A percentile compares a stretch with the other conserved stretches of the same genome.
Conservation (phyloP, 2,797 vertebrate genomes). For the Oreochromis grahami region DNA sequence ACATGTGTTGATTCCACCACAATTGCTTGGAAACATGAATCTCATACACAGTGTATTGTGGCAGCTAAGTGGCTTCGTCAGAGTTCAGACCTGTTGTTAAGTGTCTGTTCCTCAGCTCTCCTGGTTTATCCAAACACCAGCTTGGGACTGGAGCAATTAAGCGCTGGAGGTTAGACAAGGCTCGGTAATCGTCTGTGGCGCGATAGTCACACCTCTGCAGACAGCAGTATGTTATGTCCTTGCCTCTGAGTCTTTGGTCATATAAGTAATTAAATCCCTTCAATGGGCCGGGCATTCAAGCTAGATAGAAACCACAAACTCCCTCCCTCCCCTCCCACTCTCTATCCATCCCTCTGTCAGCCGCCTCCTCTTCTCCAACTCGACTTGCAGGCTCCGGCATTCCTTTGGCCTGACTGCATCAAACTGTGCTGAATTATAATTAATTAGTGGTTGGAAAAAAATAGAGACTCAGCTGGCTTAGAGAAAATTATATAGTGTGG, state of each 20-base stretch:
- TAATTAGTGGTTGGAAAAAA: slow-evolving; percentile 88
- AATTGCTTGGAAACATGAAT: not conserved
- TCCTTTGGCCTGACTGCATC: slow-evolving; percentile 82
- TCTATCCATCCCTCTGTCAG: slow-evolving; percentile 8
- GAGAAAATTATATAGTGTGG: slow-evolving; percentile 80
- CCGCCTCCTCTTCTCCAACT: slow-evolving; percentile 41
- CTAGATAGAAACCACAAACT: slow-evolving; percentile 32
- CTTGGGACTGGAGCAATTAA: not conserved
- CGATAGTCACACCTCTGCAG: slow-evolving; percentile 33
- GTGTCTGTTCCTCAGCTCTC: not conserved
- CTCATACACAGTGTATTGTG: not conserved
- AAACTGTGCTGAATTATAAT: slow-evolving; percentile 77
- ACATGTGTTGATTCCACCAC: not conserved
- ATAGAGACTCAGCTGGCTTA: slow-evolving; percentile 75
- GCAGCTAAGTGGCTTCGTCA: not conserved
- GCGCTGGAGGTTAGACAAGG: not conserved
- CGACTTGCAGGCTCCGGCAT: slow-evolving; percentile 65
- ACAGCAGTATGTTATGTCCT: not conserved
- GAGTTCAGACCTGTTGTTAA: not conserved
- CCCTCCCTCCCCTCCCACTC: not conserved
- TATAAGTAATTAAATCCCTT: slow-evolving; percentile 32
- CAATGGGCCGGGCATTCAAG: slow-evolving; percentile 2
- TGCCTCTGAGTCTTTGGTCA: slow-evolving; percentile 11
- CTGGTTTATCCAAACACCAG: not conserved
- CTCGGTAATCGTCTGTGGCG: not conserved